phyloP scores from a whole-genome alignment of 2,113 vertebrate species.

The Catagonus wagneri region DNA sequence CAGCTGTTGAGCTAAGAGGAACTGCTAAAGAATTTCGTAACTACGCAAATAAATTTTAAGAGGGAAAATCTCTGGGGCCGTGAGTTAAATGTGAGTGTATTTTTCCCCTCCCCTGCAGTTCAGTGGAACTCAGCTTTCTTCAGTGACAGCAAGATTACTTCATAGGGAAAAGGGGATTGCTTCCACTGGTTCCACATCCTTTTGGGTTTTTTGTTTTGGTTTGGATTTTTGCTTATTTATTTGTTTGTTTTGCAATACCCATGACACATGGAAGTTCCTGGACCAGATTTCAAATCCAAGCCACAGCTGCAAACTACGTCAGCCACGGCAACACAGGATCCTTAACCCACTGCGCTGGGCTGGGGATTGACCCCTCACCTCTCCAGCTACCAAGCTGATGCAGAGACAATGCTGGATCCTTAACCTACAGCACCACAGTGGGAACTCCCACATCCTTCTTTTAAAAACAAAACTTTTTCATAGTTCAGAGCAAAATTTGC shows the following conservation, averaged over 20 bases:
- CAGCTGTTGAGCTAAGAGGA: neutral
- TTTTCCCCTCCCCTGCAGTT: neutral
- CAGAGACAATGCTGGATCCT: too few species aligned
- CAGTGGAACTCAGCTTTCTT: neutral
- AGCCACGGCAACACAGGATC: too few species aligned
- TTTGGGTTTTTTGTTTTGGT: too few species aligned
- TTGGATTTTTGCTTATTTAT: too few species aligned
- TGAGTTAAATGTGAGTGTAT: neutral
- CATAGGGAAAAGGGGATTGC: neutral
- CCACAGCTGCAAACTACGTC: too few species aligned
- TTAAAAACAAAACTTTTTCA: slow-evolving; percentile 54
- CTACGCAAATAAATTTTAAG: neutral
- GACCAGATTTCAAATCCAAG: too few species aligned
- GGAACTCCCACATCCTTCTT: slow-evolving; percentile 22
- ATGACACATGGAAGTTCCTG: too few species aligned
- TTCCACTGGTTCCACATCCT: neutral
- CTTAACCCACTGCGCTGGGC: too few species aligned
- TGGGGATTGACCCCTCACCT: too few species aligned
- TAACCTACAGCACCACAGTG: too few species aligned
- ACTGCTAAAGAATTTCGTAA: slow-evolving; percentile 36
- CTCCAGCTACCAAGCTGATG: too few species aligned
- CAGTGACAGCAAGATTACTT: neutral
- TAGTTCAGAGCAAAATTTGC: slow-evolving; percentile 48
- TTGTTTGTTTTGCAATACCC: too few species aligned
- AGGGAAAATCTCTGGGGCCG: neutral